Conservation (phyloP, 2,888 invertebrate genomes). For the Amblyteles armatorius region DNA sequence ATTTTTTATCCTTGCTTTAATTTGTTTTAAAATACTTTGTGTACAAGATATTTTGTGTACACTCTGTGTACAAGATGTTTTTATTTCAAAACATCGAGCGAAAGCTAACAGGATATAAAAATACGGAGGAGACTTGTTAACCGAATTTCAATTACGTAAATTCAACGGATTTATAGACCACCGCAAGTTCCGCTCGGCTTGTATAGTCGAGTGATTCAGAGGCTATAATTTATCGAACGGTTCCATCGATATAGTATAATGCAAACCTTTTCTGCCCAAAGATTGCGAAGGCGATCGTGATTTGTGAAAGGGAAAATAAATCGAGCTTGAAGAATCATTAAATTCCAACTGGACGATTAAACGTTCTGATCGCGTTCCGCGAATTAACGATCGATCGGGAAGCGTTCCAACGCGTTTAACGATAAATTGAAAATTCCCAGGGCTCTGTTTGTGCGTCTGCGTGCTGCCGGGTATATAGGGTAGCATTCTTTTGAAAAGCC, state of each 20-base stretch:
- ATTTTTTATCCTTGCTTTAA: background rate
- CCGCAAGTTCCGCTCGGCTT: background rate
- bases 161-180: background rate
- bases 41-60: no score
- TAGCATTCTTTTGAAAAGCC: slow-evolving; percentile 56
- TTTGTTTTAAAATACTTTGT: background rate
- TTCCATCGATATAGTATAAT: slow-evolving; percentile 4
- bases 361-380: slow-evolving; percentile 6
- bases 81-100: background rate
- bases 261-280: background rate
- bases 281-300: background rate
- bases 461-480: background rate
- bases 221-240: background rate
- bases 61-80: background rate
- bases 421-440: slow-evolving; percentile 48
- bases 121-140: background rate
- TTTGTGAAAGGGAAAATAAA: slow-evolving; percentile 6
- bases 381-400: slow-evolving; percentile 29
- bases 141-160: background rate
- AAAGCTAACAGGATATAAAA: background rate
- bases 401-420: slow-evolving; percentile 32
- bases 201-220: background rate
- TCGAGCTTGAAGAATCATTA: slow-evolving; percentile 14
- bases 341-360: slow-evolving; percentile 25
- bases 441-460: background rate